Evolutionary conservation across 2,113 vertebrate genomes (phyloP), one percentile per base, ranked within the genome.

Genomic region (Cinclus cinclus): DNA sequence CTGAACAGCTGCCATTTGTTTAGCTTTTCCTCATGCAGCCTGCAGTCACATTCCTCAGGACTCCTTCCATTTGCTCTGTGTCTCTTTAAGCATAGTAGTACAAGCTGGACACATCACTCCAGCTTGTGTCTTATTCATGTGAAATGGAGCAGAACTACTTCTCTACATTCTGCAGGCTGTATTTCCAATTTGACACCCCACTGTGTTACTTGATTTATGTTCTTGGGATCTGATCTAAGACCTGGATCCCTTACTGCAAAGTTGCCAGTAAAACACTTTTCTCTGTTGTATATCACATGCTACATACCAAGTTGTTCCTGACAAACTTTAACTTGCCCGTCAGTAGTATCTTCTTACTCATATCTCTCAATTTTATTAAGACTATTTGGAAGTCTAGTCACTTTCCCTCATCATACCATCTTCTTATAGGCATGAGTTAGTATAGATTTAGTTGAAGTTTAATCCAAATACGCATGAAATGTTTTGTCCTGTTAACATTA

Each of bases 201-300:
- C 30, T 25, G 6, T 39, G 15, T 73, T 63, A 21, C 14, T 83
- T 73, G 47, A 35, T 81, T 60, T 74, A 28, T 14, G 5, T 74
- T 30, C n/a, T 41, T 62, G 52, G 71, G 17, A 64, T 80, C 68
- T 91, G 20, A 44, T 24, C 2, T 56, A 79, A n/a, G 53, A 49
- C 39, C 52, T 67, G 56, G 8, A 47, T 67, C 47, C 13, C 13
- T 53, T 46, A 41, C 11, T 79, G 15, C 33, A n/a, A 28, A 55
- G 12, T 15, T 85, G 52, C 15, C 52, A 68, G 24, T 58, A 58
- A 49, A 75, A 47, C 14, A 71, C 23, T 67, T 82, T 46, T 67
- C 39, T 62, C 33, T 70, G 0, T 59, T 1, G 0, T 47, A 3
- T 55, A 5, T 52, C 2, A 0, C 35, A 17, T 37, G 12, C 17